These are phyloP conservation scores for Cecidostiba fungosa DNA, from an alignment of 2,888 invertebrate genomes.

Conservation along the genomic window DNA sequence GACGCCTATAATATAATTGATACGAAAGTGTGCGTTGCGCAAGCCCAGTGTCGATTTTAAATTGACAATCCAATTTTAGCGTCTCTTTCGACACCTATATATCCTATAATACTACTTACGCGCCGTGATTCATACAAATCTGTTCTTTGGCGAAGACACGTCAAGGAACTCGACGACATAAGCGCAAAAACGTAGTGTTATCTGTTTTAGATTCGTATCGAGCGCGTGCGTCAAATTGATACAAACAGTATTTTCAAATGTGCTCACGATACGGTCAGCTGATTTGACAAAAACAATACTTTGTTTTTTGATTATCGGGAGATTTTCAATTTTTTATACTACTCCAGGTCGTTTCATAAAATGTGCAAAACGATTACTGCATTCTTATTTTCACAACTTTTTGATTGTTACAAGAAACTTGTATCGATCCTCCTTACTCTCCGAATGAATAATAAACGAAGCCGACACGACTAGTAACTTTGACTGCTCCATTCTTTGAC, in stretches of 20 bases:
- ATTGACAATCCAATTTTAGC: constrained; percentile 6
- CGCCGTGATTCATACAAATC: background rate
- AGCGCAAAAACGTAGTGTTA: background rate
- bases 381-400: background rate
- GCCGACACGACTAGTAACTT: background rate
- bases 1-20: background rate
- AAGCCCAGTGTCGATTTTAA: background rate
- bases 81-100: background rate
- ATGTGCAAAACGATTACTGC: background rate
- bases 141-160: background rate
- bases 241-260: background rate
- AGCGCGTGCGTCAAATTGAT: background rate
- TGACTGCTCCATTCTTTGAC: background rate
- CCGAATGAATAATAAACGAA: background rate
- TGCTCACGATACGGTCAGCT: background rate
- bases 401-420: background rate
- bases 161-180: background rate
- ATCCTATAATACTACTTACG: background rate
- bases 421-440: background rate
- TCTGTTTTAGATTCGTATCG: constrained; percentile 10
- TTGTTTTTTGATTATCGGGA: too few species aligned
- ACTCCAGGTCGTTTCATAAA: background rate
- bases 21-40: background rate
- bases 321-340: too few species aligned
- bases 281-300: background rate